Evolutionary conservation across 2,113 vertebrate species (phyloP).

Genomic region (Meleagris gallopavo): DNA sequence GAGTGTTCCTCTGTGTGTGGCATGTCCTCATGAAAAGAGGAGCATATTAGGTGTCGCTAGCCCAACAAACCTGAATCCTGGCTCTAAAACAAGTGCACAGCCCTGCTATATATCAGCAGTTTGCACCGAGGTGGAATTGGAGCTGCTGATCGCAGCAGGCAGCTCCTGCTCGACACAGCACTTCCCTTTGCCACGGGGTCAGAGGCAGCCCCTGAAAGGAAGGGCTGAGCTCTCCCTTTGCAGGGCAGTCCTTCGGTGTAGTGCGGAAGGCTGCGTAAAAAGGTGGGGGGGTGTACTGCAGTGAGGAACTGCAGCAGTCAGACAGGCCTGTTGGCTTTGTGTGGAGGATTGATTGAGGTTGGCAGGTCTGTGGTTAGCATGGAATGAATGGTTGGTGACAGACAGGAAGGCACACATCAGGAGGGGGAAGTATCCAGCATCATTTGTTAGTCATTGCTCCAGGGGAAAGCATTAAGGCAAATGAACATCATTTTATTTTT

Average conservation of each 20-base stretch:
- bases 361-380: neutral
- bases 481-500: neutral
- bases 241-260: accelerated
- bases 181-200: neutral
- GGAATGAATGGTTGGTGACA: constrained; percentile 27
- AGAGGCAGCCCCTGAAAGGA: neutral
- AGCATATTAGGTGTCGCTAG: neutral
- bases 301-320: neutral
- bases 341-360: constrained; percentile 4
- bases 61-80: neutral
- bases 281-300: neutral
- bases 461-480: neutral
- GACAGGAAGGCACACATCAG: constrained; percentile 8
- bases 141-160: constrained; percentile 8
- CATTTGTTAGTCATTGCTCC: constrained; percentile 21
- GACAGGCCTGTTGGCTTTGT: constrained; percentile 7
- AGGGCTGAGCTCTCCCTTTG: neutral
- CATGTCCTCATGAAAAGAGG: neutral
- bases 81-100: neutral
- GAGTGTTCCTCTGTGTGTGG: neutral
- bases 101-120: neutral
- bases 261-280: constrained; percentile 3
- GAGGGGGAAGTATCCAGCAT: neutral
- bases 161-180: neutral
- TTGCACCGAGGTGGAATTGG: neutral